Base-by-base conservation (phyloP, 1,140 invertebrate species). In the Cydia strobilella region DNA sequence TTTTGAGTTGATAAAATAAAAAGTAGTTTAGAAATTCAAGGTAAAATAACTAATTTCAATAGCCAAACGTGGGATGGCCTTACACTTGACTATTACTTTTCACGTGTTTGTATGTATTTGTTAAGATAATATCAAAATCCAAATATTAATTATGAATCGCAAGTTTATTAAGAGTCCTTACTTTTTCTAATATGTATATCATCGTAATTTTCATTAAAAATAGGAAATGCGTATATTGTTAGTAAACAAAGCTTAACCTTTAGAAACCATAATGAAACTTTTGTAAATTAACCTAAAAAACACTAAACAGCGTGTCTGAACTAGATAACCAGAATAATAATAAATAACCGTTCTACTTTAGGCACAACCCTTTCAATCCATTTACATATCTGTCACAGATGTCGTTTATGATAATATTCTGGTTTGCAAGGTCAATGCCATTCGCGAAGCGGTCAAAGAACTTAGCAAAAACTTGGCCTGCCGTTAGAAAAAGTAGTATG, bases 401-500 rank as follows among this genome's bases (percentile, higher is more conserved):
- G 54, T 59, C 4, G 7, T 59, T 51, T 51, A 51, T 59, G 54
- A 23, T 59, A 23, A 59, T 23, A 59, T 59, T 59, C 54, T 59
- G 35, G 65, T 66, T 31, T 66, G 25, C 27, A 42, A 69, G 65
- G 65, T 39, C 65, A 69, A 69, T 69, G 65, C n/a, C 31, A 69
- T 69, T 27, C n/a, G 31, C 6, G 25, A 35, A 69, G 31, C 65
- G 65, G 65, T 69, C 65, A 69, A 69, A 66, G 63, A 54, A 69
- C 65, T 69, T 9, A 1, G 13, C 65, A 35, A 35, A 66, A 66
- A 27, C 63, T 66, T 66, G 12, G n/a, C 13, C 35, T 5, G 65
- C 65, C 65, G 65, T 69, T 69, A 42, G 65, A 69, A 31, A 7
- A 31, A 31, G 31, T 31, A 31, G 31, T 31, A 31, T 6, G 31